phyloP scores from a whole-genome alignment of 2,888 invertebrate genomes.

The Therioaphis trifolii region DNA sequence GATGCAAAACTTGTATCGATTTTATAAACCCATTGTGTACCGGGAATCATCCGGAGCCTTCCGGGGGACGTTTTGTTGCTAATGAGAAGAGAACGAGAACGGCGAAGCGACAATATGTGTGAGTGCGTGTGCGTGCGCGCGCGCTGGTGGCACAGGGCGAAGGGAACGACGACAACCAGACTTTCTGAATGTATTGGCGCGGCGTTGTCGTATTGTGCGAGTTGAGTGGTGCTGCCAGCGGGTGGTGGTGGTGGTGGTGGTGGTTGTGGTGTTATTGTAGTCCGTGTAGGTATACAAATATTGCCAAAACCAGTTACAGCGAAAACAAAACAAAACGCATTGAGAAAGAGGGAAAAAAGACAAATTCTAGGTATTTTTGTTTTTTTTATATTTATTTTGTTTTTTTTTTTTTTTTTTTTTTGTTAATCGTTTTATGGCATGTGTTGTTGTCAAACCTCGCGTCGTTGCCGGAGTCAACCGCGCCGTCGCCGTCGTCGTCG shows the following conservation, averaged over 20 bases:
- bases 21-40: background rate
- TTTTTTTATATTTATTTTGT: too few species aligned
- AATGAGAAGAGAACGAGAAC: background rate
- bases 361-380: background rate
- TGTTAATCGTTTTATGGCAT: background rate
- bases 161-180: background rate
- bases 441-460: background rate
- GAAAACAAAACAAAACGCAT: background rate
- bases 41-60: background rate
- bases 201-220: background rate
- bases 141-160: background rate
- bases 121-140: too few species aligned
- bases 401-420: too few species aligned
- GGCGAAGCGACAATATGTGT: too few species aligned
- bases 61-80: background rate
- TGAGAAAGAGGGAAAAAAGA: background rate
- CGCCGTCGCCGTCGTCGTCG: background rate
- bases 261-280: background rate
- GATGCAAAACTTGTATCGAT: background rate
- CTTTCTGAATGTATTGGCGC: background rate
- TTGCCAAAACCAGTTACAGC: slow-evolving; percentile 34
- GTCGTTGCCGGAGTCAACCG: too few species aligned
- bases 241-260: background rate
- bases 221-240: background rate
- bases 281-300: background rate